A percentile compares a stretch with the other conserved stretches of the same genome.
Evolutionary conservation across 2,888 invertebrate genomes (phyloP).

Genomic region (Ophion slaviceki): DNA sequence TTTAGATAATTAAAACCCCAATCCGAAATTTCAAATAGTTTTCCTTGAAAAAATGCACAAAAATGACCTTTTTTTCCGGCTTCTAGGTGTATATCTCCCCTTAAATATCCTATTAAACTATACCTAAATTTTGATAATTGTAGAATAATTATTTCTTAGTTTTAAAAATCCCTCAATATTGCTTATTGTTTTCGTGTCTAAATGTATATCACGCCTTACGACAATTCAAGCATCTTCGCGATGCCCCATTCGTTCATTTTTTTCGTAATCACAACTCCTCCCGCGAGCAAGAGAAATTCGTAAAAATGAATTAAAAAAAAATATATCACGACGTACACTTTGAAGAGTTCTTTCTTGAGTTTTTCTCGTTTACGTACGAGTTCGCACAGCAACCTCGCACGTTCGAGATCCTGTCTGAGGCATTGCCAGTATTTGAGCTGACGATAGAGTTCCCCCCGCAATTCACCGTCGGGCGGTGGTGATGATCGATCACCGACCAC

Average conservation of each 20-base stretch:
- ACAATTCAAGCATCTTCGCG: not conserved
- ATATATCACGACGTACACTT: conserved; percentile 84
- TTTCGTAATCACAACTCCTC: not conserved
- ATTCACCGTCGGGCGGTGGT: conserved; percentile 80
- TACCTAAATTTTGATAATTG: too few species aligned
- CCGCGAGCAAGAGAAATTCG: not conserved
- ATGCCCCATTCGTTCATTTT: not conserved
- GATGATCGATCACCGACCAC: conserved; percentile 77
- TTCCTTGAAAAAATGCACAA: too few species aligned
- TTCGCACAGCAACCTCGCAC: conserved; percentile 95
- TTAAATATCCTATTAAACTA: too few species aligned
- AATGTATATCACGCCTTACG: too few species aligned
- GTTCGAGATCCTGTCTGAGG: conserved; percentile 96
- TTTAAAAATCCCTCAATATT: too few species aligned
- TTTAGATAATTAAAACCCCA: too few species aligned
- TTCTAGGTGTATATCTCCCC: too few species aligned
- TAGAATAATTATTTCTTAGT: too few species aligned
- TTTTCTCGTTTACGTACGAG: conserved; percentile 98
- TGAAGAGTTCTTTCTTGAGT: conserved; percentile 93
- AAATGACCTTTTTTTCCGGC: too few species aligned
- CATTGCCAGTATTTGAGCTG: conserved; percentile 97
- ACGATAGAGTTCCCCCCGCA: conserved; percentile 89
- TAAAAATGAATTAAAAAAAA: not conserved
- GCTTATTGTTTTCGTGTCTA: too few species aligned
- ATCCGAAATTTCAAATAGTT: too few species aligned